A percentile compares a stretch with the other conserved stretches of the same genome.
These are phyloP conservation scores for Muscidifurax raptorellus DNA, from an alignment of 1,140 invertebrate species.

Conservation along the genomic window DNA sequence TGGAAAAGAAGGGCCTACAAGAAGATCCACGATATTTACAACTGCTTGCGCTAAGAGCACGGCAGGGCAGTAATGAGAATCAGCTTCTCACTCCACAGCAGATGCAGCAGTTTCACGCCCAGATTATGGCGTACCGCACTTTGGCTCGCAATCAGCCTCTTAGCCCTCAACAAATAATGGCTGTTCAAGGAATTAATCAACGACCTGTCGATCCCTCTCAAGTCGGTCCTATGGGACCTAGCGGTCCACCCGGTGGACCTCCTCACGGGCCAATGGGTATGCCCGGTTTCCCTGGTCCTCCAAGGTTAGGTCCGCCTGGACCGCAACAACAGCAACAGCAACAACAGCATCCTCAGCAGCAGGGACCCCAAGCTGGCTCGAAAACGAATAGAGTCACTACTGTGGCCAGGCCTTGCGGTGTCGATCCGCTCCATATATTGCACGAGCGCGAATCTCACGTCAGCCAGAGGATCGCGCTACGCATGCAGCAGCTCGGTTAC, in stretches of 20 bases:
- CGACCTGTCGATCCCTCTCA: constrained; percentile 67
- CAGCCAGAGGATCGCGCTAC: constrained; percentile 86
- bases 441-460: constrained; percentile 96
- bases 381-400: constrained; percentile 91
- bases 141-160: constrained; percentile 94
- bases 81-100: constrained; percentile 82
- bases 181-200: constrained; percentile 79
- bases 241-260: constrained; percentile 60
- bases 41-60: constrained; percentile 86
- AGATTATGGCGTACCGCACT: constrained; percentile 96
- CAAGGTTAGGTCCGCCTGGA: not conserved
- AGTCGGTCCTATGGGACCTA: constrained; percentile 65
- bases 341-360: constrained; percentile 74
- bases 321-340: constrained; percentile 74
- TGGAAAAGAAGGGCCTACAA: constrained; percentile 95
- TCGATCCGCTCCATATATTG: constrained; percentile 94
- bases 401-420: constrained; percentile 91
- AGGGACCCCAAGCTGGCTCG: constrained; percentile 78
- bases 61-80: constrained; percentile 78
- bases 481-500: constrained; percentile 88
- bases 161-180: constrained; percentile 84
- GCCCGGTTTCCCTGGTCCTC: constrained; percentile 27
- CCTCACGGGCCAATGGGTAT: constrained; percentile 36
- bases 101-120: constrained; percentile 89
- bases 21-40: constrained; percentile 94